Evolutionary conservation across 1,140 invertebrate species (phyloP).

Genomic region (Zaprionus gabonicus): DNA sequence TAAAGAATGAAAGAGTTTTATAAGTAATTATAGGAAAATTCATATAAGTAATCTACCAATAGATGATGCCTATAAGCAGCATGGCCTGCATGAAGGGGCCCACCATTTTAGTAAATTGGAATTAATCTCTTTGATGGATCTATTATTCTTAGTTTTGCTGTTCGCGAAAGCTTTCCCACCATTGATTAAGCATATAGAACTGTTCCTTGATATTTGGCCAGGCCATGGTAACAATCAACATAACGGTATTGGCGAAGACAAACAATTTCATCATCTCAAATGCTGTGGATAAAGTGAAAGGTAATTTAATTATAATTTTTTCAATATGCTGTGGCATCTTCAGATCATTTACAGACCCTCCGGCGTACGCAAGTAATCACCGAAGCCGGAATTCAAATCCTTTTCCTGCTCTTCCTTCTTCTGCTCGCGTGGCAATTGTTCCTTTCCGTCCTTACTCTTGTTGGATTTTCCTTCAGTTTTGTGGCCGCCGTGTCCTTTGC

Average conservation of each 20-base stretch:
- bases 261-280: conserved; percentile 84
- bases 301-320: too few species aligned
- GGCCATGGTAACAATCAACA: conserved; percentile 81
- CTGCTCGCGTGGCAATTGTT: conserved; percentile 31
- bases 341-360: conserved; percentile 72
- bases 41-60: conserved; percentile 59
- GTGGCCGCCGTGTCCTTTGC: conserved; percentile 48
- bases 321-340: not conserved
- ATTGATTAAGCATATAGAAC: conserved; percentile 73
- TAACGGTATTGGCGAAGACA: conserved; percentile 80
- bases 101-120: conserved; percentile 60
- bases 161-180: conserved; percentile 62
- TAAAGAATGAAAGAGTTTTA: not conserved
- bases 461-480: conserved; percentile 38
- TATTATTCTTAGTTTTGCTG: conserved; percentile 37
- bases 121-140: not conserved
- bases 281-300: conserved; percentile 50
- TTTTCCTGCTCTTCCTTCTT: conserved; percentile 71
- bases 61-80: conserved; percentile 78
- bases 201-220: conserved; percentile 79
- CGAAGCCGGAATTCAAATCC: conserved; percentile 80
- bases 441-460: conserved; percentile 42
- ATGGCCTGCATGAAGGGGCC: conserved; percentile 80
- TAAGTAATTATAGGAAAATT: not conserved
- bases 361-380: conserved; percentile 78